Conservation (phyloP, 2,888 invertebrate genomes). For the Strigamia maritima region DNA sequence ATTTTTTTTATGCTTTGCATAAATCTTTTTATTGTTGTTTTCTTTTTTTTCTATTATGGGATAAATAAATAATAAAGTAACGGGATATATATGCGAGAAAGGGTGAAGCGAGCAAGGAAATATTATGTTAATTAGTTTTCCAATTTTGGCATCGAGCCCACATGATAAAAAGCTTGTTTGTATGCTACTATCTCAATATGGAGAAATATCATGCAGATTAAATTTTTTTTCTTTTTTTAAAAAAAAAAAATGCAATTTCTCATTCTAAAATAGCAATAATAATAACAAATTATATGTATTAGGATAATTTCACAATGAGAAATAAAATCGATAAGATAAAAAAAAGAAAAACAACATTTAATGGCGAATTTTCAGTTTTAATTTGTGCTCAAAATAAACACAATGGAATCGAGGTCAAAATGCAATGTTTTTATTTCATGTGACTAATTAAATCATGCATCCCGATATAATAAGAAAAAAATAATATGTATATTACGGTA, state of each 20-base stretch:
- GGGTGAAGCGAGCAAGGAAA: conserved; percentile 32
- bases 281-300: not conserved
- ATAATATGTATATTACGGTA: not conserved
- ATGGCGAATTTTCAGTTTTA: not conserved
- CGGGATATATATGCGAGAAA: conserved; percentile 14
- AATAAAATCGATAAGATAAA: conserved; percentile 24
- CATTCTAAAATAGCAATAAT: not conserved
- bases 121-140: conserved; percentile 34
- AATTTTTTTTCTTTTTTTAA: not conserved
- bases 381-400: conserved; percentile 26
- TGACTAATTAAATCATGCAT: conserved; percentile 32
- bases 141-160: conserved; percentile 34
- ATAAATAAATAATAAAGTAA: conserved; percentile 8
- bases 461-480: not conserved
- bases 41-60: not conserved
- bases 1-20: not conserved
- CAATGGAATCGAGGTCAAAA: conserved; percentile 32
- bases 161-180: conserved; percentile 30
- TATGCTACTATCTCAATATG: conserved; percentile 34
- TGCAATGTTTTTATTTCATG: conserved; percentile 13
- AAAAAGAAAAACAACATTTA: not conserved
- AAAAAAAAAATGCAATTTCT: not conserved
- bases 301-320: not conserved
- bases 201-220: conserved; percentile 29
- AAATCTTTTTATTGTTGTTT: not conserved